Evolutionary conservation across 2,888 invertebrate species (phyloP).

Genomic region (Drosophila anomalipes): DNA sequence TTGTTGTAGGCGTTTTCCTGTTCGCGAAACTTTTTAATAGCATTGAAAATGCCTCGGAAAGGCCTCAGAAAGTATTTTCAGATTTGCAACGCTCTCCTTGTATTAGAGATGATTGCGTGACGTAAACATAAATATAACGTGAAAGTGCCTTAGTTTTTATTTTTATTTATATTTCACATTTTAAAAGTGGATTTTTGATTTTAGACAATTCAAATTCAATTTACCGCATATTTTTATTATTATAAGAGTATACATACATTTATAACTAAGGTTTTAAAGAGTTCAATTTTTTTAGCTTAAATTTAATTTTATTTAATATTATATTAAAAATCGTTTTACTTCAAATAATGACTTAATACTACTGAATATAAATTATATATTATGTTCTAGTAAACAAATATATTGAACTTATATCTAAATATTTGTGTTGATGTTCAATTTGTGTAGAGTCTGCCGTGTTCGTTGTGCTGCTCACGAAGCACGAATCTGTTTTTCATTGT

Average conservation of each 20-base stretch:
- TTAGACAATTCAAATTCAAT: background rate
- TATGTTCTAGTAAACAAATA: background rate
- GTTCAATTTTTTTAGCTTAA: background rate
- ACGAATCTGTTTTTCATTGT: background rate
- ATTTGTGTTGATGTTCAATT: background rate
- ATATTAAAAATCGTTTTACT: background rate
- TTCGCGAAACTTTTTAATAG: conserved; percentile 77
- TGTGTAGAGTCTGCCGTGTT: background rate
- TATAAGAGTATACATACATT: background rate
- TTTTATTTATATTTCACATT: background rate
- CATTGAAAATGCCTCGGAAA: conserved; percentile 62
- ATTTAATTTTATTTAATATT: background rate
- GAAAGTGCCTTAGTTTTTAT: background rate
- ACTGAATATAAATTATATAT: background rate
- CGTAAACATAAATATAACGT: too few relatives aligned
- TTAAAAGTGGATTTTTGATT: background rate
- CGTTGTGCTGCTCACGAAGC: background rate
- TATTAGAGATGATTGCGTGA: conserved; percentile 12
- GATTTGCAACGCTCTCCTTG: conserved; percentile 61
- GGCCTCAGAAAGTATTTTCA: conserved; percentile 64
- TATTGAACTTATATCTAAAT: background rate
- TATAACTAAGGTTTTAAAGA: background rate
- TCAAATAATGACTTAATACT: background rate
- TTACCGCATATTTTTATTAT: background rate
- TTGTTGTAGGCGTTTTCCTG: conserved; percentile 45